phyloP scores from a whole-genome alignment of 2,888 invertebrate genomes.

The Apamea monoglypha region DNA sequence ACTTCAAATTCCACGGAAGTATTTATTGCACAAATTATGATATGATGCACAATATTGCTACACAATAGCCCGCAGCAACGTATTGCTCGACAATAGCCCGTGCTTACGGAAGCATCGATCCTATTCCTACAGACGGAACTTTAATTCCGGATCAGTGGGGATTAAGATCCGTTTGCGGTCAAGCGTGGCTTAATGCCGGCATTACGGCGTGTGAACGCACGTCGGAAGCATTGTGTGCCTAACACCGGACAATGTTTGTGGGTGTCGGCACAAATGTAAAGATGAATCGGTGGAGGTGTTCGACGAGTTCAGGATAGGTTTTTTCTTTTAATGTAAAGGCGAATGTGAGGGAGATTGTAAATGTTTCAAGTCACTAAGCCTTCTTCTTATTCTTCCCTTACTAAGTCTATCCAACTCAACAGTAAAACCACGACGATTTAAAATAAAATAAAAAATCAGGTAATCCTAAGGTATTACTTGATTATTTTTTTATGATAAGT shows the following conservation, averaged over 20 bases:
- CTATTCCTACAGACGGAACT: conserved; percentile 59
- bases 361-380: neutral
- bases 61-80: conserved; percentile 4
- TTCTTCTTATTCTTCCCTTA: neutral
- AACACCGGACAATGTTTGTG: conserved; percentile 70
- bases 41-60: conserved; percentile 28
- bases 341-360: conserved; percentile 5
- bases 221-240: conserved; percentile 42
- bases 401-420: no score
- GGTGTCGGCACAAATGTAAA: conserved; percentile 72
- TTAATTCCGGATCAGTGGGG: conserved; percentile 67
- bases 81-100: conserved; percentile 19
- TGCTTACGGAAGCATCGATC: conserved; percentile 56
- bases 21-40: conserved; percentile 57
- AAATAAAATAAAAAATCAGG: no score
- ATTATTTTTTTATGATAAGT: no score
- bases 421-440: no score
- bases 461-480: no score
- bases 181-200: conserved; percentile 51
- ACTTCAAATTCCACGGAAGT: conserved; percentile 39
- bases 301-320: conserved; percentile 31
- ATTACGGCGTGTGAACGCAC: conserved; percentile 43
- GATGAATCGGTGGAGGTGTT: conserved; percentile 48
- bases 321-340: conserved; percentile 43
- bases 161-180: conserved; percentile 59